Evolutionary conservation across 2,888 invertebrate species (phyloP).

Genomic region (Prionchulus punctatus): DNA sequence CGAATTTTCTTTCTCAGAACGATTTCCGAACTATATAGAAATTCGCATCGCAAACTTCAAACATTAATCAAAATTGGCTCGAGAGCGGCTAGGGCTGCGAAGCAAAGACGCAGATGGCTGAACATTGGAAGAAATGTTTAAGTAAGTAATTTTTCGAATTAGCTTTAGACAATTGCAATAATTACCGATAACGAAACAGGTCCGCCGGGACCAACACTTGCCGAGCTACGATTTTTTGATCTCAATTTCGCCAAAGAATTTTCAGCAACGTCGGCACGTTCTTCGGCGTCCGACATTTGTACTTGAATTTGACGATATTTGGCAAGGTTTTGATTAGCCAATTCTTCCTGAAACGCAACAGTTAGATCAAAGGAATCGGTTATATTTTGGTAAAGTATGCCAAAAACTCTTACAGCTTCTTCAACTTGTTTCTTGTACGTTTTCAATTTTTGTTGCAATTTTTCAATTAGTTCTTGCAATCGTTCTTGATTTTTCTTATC

Average conservation of each 20-base stretch:
- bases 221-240: slow-evolving; percentile 41
- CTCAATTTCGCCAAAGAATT: slow-evolving; percentile 93
- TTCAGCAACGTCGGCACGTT: slow-evolving; percentile 87
- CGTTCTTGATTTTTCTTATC: slow-evolving; percentile 99
- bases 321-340: slow-evolving; percentile 90
- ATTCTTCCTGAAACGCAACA: slow-evolving; percentile 58
- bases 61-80: too few species aligned
- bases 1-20: too few species aligned
- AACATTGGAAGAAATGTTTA: too few species aligned
- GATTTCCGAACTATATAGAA: too few species aligned
- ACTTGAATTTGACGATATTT: slow-evolving; percentile 68
- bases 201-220: slow-evolving; percentile 18
- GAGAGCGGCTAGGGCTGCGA: too few species aligned
- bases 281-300: slow-evolving; percentile 89
- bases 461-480: slow-evolving; percentile 97
- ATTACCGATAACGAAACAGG: neutral
- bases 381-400: too few species aligned
- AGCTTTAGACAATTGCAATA: too few species aligned
- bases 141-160: too few species aligned
- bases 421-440: slow-evolving; percentile 99
- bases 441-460: slow-evolving; percentile 99
- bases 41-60: too few species aligned
- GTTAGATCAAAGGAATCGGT: too few species aligned
- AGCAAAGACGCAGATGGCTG: too few species aligned
- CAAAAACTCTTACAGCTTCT: slow-evolving; percentile 69